Base-by-base conservation (phyloP, 2,113 vertebrate genomes). In the Hyaena hyaena region DNA sequence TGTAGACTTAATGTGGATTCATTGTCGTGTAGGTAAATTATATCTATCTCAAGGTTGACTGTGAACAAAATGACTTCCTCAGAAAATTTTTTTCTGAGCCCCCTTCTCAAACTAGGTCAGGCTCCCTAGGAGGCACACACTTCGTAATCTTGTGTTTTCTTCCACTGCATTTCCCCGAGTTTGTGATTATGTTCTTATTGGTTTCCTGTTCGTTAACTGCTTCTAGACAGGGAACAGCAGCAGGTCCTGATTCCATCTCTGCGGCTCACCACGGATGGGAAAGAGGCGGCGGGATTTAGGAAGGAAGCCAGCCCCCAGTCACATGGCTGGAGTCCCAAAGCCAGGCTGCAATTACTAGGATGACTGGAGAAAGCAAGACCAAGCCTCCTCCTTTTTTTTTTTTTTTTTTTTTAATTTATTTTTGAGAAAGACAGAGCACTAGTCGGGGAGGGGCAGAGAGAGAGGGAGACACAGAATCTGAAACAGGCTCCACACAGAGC, bases 51-150 rank as follows among this genome's bases (percentile, higher is more conserved):
- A 77, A 77, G 26, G 43, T 31, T 48, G 43, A 48, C 43, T 31
- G 24, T 31, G 15, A 9, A 77, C 39, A 76, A 77, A 77, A 48
- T 16, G 14, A 77, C 8, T 95, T n/a, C 26, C 28, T 94, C 33
- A 45, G 69, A 92, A 96, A 94, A 71, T 23, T 17, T 21, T 93
- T 81, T 58, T 24, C 58, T 76, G 26, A 55, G 7, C 35, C 77
- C 1, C 0, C 10, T 33, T 48, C 48, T 58, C 35, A 23, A 21
- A 94, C 45, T 28, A 58, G 10, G 35, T 21, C 77, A 88, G 24
- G 26, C 31, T 1, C 7, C 43, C 35, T 16, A 2, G 11, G 1
- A 55, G 9, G 6, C 23, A 45, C 12, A 5, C n/a, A 31, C 26
- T 35, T 73, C 17, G 11, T 63, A 28, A 15, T 10, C 76, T 63